phyloP scores from a whole-genome alignment of 2,888 invertebrate genomes.

The Agrochola circellaris region DNA sequence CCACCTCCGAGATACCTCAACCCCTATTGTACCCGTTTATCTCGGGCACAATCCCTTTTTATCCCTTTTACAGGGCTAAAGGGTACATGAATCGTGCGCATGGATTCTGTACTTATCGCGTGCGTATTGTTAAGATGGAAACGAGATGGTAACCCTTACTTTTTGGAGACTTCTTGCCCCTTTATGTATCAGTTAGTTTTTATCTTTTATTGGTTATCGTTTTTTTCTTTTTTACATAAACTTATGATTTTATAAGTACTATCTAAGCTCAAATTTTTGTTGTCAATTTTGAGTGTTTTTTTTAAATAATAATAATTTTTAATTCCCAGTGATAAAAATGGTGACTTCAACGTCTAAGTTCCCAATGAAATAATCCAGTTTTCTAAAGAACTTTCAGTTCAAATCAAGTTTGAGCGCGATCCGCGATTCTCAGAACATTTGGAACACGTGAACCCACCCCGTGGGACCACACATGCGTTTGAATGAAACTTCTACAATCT shows the following conservation, averaged over 20 bases:
- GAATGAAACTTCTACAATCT: constrained; percentile 78
- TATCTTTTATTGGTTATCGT: constrained; percentile 51
- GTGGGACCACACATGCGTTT: constrained; percentile 87
- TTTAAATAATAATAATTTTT: constrained; percentile 1
- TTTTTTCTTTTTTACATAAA: not conserved
- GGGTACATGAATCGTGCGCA: constrained; percentile 87
- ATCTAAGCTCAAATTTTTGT: not conserved
- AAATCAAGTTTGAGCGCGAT: constrained; percentile 76
- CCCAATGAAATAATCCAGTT: constrained; percentile 58
- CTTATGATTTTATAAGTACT: not conserved
- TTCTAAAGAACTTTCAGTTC: constrained; percentile 51
- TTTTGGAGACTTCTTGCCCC: constrained; percentile 60
- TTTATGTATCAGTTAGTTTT: constrained; percentile 71
- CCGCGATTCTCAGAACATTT: constrained; percentile 78
- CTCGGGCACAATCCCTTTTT: constrained; percentile 82
- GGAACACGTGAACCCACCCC: constrained; percentile 82
- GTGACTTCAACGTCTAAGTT: constrained; percentile 27
- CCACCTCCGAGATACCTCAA: constrained; percentile 79
- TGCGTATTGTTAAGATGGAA: constrained; percentile 84
- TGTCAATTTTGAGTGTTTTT: not conserved
- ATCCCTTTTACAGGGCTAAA: constrained; percentile 83
- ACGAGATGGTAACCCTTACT: constrained; percentile 80
- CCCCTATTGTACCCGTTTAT: constrained; percentile 81
- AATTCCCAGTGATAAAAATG: constrained; percentile 30
- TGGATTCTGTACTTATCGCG: constrained; percentile 88